Conservation (phyloP, 2,113 vertebrate species). For the Craseonycteris thonglongyai region DNA sequence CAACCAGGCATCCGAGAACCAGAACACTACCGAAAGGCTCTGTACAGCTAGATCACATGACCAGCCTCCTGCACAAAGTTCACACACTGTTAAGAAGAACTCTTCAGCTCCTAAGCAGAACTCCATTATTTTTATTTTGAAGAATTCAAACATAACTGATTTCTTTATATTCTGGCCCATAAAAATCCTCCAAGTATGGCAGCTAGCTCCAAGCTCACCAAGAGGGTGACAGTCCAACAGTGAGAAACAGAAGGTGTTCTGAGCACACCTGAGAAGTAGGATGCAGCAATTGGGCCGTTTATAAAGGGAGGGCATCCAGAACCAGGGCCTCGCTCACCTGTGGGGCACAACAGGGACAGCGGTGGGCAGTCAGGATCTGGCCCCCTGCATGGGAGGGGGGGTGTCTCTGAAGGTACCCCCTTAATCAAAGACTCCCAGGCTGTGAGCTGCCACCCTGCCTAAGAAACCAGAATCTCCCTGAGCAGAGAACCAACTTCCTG, state of each 20-base stretch:
- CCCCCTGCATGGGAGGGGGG: too few relatives aligned
- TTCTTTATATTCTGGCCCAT: not conserved
- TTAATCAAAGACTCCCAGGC: not conserved
- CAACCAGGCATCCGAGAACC: not conserved
- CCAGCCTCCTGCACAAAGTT: not conserved
- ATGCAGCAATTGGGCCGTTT: fast-evolving
- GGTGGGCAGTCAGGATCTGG: too few relatives aligned
- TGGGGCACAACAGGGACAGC: not conserved
- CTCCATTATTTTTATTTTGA: not conserved
- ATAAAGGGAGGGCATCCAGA: too few relatives aligned
- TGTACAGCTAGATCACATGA: not conserved
- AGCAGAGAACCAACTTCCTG: not conserved
- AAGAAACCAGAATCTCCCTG: not conserved
- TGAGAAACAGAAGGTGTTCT: not conserved
- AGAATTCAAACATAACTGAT: not conserved
- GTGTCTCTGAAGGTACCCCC: not conserved
- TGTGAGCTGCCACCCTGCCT: not conserved
- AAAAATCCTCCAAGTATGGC: not conserved
- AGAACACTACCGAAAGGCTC: not conserved
- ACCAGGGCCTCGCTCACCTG: not conserved
- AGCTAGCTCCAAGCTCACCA: not conserved
- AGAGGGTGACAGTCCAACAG: not conserved
- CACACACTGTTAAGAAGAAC: not conserved
- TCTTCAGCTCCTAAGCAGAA: not conserved
- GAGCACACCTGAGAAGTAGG: not conserved